Evolutionary conservation across 2,888 invertebrate genomes (phyloP), one percentile per base, ranked within the genome.

Genomic region (Rhamphomyia laevipes): DNA sequence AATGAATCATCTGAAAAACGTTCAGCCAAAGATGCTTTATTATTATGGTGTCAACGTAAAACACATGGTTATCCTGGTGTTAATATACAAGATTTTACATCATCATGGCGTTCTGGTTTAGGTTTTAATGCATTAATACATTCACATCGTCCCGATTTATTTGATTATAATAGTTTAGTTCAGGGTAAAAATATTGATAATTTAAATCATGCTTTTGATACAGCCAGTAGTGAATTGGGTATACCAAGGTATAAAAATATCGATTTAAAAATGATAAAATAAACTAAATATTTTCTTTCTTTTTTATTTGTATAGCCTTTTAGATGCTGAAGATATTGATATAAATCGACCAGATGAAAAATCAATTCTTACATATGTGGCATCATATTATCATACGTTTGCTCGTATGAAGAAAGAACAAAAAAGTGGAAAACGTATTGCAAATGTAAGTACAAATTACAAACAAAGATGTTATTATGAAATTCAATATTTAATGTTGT

Each of bases 101-200:
- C 84, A 61, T 94, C 94, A 35, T 99, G 97, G 97, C 77, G 96
- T 55, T 91, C 84, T 55, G 97, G 97, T 9, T 78, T 99, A 57
- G 99, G 93, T 40, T 99, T 99, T 77, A 97, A 96, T 71, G 97
- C 97, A 4, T 86, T 99, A 54, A 97, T 99, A 62, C 97, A 99
- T 67, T 86, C 95, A 23, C 97, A 99, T 73, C 77, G 96, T 53
- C 96, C 97, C 11, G 97, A 99, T 72, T 75, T 97, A 59, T 89
- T 99, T 68, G 85, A 88, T 60, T 96, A 86, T 79, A 76, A 82
- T 58, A 77, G 81, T 52, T 75, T 99, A 48, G 80, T 84, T 46
- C 85, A 84, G 45, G 75, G 79, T 44, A 85, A 86, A 64, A 88
- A 93, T 71, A 86, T 97, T 65, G 90, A 90, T 65, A 99, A 97